These are phyloP conservation scores for Tromatobia lineatoria DNA, from an alignment of 2,888 invertebrate genomes.

Conservation along the genomic window DNA sequence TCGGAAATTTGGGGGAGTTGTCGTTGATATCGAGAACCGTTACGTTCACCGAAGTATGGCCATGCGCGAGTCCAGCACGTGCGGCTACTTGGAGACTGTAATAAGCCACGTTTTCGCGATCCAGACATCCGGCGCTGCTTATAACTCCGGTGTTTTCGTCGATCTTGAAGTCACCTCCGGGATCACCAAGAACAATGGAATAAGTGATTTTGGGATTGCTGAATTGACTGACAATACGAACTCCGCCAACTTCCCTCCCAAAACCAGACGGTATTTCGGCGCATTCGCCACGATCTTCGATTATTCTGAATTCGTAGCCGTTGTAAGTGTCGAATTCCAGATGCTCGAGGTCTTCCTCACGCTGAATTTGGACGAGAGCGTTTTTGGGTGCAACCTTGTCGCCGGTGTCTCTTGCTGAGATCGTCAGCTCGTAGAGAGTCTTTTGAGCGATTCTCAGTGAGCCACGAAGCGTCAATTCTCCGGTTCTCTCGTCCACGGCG, in stretches of 20 bases:
- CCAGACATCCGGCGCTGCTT: constrained; percentile 92
- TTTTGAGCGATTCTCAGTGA: constrained; percentile 89
- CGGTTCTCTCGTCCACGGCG: constrained; percentile 92
- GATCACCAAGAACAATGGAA: constrained; percentile 93
- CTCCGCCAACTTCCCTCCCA: constrained; percentile 92
- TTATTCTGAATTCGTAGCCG: constrained; percentile 93
- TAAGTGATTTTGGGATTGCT: constrained; percentile 87
- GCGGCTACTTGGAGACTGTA: constrained; percentile 94
- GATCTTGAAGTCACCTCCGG: constrained; percentile 91
- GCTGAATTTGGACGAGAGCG: constrained; percentile 93
- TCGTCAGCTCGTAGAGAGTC: constrained; percentile 90
- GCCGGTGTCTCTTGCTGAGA: constrained; percentile 94
- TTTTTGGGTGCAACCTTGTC: constrained; percentile 91
- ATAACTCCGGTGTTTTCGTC: constrained; percentile 93
- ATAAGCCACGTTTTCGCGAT: constrained; percentile 92
- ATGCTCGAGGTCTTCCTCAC: constrained; percentile 90
- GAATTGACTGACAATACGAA: constrained; percentile 87
- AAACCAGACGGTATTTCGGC: constrained; percentile 84
- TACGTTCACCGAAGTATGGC: constrained; percentile 92
- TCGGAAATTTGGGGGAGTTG: constrained; percentile 94
- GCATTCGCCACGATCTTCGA: constrained; percentile 92
- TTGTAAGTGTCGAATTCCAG: constrained; percentile 92
- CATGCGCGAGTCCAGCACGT: constrained; percentile 91
- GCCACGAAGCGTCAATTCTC: constrained; percentile 90
- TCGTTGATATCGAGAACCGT: constrained; percentile 96